A percentile compares a stretch with the other conserved stretches of the same genome.
Conservation (phyloP, 2,888 invertebrate species). For the Temnothorax unifasciatus region DNA sequence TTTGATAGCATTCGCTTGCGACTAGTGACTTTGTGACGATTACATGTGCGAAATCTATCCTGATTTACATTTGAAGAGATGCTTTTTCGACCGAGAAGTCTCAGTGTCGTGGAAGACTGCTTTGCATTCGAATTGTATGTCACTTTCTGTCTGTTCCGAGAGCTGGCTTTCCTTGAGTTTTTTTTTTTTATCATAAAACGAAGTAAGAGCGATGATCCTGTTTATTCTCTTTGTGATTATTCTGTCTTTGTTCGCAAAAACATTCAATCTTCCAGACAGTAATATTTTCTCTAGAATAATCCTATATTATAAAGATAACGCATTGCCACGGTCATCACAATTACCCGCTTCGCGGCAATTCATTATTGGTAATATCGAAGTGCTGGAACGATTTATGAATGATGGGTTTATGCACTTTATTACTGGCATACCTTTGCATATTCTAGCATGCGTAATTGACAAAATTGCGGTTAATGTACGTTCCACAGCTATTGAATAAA, state of each 20-base stretch:
- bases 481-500: constrained; percentile 35
- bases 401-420: constrained; percentile 43
- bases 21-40: constrained; percentile 39
- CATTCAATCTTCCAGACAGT: background rate
- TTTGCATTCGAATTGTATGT: constrained; percentile 55
- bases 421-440: constrained; percentile 40
- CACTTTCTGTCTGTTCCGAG: constrained; percentile 38
- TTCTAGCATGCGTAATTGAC: constrained; percentile 35
- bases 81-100: constrained; percentile 34
- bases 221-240: constrained; percentile 19
- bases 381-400: constrained; percentile 39
- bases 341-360: constrained; percentile 24
- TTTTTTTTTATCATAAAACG: constrained; percentile 17
- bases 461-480: constrained; percentile 42
- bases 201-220: constrained; percentile 7
- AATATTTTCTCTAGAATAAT: background rate
- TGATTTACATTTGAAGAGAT: constrained; percentile 57
- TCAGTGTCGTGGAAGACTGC: constrained; percentile 40
- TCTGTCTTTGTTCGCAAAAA: constrained; percentile 9
- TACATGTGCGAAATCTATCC: constrained; percentile 43
- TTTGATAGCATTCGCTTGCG: constrained; percentile 32
- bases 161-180: constrained; percentile 14
- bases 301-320: constrained; percentile 17
- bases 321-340: background rate
- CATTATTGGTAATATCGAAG: constrained; percentile 34